Evolutionary conservation across 2,888 invertebrate species (phyloP).

Genomic region (Athalia cordata): DNA sequence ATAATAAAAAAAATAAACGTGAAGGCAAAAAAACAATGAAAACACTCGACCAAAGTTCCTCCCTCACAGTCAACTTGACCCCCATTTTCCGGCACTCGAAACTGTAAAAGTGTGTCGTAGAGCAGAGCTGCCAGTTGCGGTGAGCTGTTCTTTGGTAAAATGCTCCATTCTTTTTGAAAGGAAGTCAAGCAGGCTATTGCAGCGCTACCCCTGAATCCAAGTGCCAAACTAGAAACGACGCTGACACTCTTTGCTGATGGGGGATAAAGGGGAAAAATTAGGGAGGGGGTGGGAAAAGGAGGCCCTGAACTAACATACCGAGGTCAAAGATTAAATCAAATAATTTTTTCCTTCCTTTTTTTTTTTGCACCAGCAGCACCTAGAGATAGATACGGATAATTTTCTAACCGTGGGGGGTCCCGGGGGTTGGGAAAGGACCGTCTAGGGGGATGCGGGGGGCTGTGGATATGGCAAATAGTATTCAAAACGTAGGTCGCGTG

Average conservation of each 20-base stretch:
- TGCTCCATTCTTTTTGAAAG: neutral
- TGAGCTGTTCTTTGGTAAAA: neutral
- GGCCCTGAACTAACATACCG: neutral
- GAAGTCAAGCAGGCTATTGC: neutral
- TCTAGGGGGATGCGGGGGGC: neutral
- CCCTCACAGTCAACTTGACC: slow-evolving; percentile 24
- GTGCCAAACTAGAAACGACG: neutral
- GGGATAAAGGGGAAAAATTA: neutral
- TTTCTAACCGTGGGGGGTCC: slow-evolving; percentile 38
- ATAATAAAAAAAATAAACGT: neutral
- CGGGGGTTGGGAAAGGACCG: neutral
- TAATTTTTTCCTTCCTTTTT: neutral
- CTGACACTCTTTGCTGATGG: neutral
- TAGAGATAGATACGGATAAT: neutral
- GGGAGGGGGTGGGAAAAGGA: neutral
- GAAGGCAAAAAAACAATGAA: slow-evolving; percentile 24
- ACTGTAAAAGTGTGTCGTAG: neutral
- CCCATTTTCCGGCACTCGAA: slow-evolving; percentile 7
- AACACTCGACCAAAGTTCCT: neutral
- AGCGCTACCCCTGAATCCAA: neutral
- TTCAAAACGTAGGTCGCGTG: slow-evolving; percentile 63
- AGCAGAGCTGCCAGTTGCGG: neutral
- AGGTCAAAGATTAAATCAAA: slow-evolving; percentile 10
- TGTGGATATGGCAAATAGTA: slow-evolving; percentile 38
- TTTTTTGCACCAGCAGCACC: too few relatives aligned